These are phyloP conservation scores for Pelosia muscerda DNA, from an alignment of 2,888 invertebrate genomes.

Conservation along the genomic window DNA sequence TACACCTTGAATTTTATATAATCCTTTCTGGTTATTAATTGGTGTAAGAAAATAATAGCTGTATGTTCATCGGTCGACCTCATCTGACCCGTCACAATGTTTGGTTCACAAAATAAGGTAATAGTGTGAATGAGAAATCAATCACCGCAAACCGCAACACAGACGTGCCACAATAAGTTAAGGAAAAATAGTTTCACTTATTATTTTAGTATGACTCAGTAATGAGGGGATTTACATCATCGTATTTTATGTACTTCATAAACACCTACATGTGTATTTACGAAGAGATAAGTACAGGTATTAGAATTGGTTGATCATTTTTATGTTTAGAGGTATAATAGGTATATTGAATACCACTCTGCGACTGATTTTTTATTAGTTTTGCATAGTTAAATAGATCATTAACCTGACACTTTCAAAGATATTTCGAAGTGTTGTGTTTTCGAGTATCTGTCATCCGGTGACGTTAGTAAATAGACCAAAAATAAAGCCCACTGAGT, in stretches of 20 bases:
- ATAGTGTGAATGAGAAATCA: neutral
- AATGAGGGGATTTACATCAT: neutral
- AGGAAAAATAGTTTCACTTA: slow-evolving; percentile 1
- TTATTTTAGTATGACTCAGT: neutral
- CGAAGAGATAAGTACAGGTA: too few species aligned
- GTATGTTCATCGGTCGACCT: neutral
- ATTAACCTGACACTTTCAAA: too few species aligned
- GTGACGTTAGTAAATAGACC: too few species aligned
- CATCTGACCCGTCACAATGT: neutral
- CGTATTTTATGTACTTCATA: neutral
- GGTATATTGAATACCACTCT: too few species aligned
- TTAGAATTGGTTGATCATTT: too few species aligned
- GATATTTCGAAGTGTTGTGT: too few species aligned
- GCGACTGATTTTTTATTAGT: too few species aligned
- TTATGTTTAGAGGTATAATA: too few species aligned
- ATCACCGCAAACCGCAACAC: neutral
- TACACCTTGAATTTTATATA: too few species aligned
- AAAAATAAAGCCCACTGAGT: too few species aligned
- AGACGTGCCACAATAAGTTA: neutral
- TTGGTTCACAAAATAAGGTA: neutral
- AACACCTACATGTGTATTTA: neutral
- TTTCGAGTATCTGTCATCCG: too few species aligned
- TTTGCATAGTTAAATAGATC: too few species aligned
- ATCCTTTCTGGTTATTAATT: neutral
- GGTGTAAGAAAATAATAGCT: neutral